Evolutionary conservation across 2,888 invertebrate species (phyloP).

Genomic region (Hirudinaria manillensis): DNA sequence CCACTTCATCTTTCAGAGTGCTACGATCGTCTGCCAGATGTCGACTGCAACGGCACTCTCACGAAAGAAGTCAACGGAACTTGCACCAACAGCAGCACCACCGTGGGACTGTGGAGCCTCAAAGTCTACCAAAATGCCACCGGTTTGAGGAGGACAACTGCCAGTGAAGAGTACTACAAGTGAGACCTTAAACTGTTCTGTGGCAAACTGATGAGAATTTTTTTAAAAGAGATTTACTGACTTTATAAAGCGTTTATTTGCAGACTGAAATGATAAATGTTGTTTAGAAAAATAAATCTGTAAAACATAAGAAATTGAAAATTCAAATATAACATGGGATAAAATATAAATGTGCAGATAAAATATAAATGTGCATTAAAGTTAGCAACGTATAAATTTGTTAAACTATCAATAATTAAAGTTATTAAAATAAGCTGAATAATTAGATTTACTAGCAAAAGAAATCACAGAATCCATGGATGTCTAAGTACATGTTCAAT

Average conservation of each 20-base stretch:
- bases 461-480: too few species aligned
- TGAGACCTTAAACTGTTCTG: conserved; percentile 38
- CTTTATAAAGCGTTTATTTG: neutral
- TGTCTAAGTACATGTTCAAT: too few species aligned
- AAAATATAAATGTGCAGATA: too few species aligned
- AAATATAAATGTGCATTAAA: too few species aligned
- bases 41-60: conserved; percentile 23
- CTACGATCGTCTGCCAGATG: conserved; percentile 34
- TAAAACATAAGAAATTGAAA: too few species aligned
- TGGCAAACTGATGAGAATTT: neutral
- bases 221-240: neutral
- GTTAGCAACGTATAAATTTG: too few species aligned
- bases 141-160: conserved; percentile 41
- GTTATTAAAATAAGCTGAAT: too few species aligned
- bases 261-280: neutral
- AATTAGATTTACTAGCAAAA: too few species aligned
- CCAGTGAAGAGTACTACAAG: conserved; percentile 52
- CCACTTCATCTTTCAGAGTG: conserved; percentile 31
- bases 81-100: conserved; percentile 35
- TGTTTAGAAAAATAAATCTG: too few species aligned
- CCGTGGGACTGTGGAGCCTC: conserved; percentile 39
- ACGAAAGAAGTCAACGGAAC: conserved; percentile 36
- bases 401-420: too few species aligned
- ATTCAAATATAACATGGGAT: too few species aligned
- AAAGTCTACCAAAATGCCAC: conserved; percentile 36